Percentiles rank a stretch among this genome's conserved stretches.
Evolutionary conservation across 2,797 vertebrate genomes (phyloP).

Genomic region (Aselliscus stoliczkanus): DNA sequence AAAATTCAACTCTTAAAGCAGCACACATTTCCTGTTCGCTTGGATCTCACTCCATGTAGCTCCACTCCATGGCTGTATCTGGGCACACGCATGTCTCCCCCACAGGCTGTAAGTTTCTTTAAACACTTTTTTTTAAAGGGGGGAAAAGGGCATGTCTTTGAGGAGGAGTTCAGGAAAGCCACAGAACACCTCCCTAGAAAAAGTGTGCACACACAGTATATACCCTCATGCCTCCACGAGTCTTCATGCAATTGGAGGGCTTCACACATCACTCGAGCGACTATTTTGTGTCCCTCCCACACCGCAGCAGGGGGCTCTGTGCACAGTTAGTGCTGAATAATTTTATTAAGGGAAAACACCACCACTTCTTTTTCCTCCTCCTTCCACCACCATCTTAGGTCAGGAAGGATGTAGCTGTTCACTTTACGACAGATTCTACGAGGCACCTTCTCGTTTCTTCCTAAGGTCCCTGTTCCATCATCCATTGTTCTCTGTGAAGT

Average conservation of each 20-base stretch:
- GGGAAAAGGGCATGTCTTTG: background rate
- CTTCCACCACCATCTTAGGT: background rate
- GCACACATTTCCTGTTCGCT: background rate
- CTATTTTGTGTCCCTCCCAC: background rate
- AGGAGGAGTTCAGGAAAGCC: background rate
- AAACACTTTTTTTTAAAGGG: background rate
- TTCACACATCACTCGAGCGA: background rate
- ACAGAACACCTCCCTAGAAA: background rate
- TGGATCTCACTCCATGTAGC: background rate
- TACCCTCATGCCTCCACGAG: accelerated
- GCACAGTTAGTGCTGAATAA: background rate
- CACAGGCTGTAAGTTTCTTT: background rate
- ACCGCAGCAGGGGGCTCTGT: background rate
- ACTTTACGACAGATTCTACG: background rate
- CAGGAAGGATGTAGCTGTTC: background rate
- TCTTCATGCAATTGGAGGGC: background rate
- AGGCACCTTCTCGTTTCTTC: background rate
- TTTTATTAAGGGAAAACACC: background rate
- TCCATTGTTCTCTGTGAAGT: background rate
- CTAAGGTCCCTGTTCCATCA: background rate
- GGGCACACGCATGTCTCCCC: background rate
- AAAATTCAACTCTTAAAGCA: background rate
- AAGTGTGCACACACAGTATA: background rate
- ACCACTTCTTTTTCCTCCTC: background rate
- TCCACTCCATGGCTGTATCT: background rate